A percentile compares a stretch with the other conserved stretches of the same genome.
Conservation (phyloP, 2,113 vertebrate genomes). For the Macquaria australasica region DNA sequence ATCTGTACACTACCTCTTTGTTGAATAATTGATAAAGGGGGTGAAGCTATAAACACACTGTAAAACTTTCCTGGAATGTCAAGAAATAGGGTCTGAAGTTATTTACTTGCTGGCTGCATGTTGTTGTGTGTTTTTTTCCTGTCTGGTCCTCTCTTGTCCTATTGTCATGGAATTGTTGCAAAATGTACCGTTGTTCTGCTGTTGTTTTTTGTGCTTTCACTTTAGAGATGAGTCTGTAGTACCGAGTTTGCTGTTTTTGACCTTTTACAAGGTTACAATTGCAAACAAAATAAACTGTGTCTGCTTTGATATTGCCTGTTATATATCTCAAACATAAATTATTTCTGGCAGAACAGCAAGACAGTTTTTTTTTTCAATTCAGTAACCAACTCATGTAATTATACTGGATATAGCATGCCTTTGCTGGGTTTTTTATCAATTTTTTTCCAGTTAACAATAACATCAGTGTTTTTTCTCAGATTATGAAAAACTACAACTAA, state of each 20-base stretch:
- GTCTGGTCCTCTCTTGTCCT: constrained; percentile 22
- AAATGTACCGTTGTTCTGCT: constrained; percentile 1
- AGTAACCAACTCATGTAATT: neutral
- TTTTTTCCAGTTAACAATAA: neutral
- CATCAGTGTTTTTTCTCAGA: neutral
- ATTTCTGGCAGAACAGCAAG: neutral
- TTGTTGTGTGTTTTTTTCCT: constrained; percentile 10
- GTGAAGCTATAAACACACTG: constrained; percentile 63
- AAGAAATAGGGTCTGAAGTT: constrained; percentile 57
- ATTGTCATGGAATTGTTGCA: constrained; percentile 25
- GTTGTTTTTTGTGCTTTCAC: constrained; percentile 8
- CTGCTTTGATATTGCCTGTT: neutral
- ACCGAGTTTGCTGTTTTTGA: constrained; percentile 3
- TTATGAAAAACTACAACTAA: neutral
- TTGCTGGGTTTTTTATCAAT: neutral
- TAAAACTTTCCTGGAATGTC: constrained; percentile 61
- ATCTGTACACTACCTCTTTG: constrained; percentile 64
- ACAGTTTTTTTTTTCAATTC: neutral
- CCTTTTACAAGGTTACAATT: constrained; percentile 8
- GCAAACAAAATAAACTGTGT: neutral
- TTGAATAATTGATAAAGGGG: constrained; percentile 78
- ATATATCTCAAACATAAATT: neutral
- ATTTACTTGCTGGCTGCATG: constrained; percentile 35
- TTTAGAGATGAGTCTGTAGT: constrained; percentile 12
- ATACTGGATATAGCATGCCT: neutral